phyloP scores from a whole-genome alignment of 2,797 vertebrate species.

The Anguilla marmorata region DNA sequence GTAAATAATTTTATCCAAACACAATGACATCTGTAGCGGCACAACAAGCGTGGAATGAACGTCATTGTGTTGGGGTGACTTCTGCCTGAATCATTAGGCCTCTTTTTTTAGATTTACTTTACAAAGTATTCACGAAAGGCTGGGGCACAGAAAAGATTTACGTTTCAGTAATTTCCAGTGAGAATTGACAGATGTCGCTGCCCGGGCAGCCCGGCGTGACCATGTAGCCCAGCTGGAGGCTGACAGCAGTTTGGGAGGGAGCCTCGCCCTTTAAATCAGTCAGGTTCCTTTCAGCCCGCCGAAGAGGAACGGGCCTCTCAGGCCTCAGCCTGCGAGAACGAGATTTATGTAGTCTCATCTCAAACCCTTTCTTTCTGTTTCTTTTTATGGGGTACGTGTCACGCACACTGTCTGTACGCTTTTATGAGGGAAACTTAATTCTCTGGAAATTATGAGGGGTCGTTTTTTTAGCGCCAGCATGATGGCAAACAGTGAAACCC shows the following conservation, averaged over 20 bases:
- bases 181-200: conserved; percentile 33
- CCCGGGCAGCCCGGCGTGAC: conserved; percentile 42
- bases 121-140: not conserved
- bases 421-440: conserved; percentile 56
- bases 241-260: conserved; percentile 19
- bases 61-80: conserved; percentile 7
- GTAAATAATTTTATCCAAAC: conserved; percentile 13
- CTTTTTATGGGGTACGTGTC: conserved; percentile 49
- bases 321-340: conserved; percentile 8
- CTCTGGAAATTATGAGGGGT: conserved; percentile 46
- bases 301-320: conserved; percentile 41
- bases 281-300: conserved; percentile 32
- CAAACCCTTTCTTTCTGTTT: conserved; percentile 25
- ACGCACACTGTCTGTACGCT: conserved; percentile 41
- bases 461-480: not conserved
- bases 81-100: not conserved
- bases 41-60: conserved; percentile 7
- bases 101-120: not conserved
- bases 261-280: conserved; percentile 43
- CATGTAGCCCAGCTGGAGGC: conserved; percentile 44
- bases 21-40: not conserved
- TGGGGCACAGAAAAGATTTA: not conserved
- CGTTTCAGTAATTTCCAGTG: conserved; percentile 40
- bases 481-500: not conserved
- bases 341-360: conserved; percentile 54